Conservation (phyloP, 1,140 invertebrate species). For the Protaetia brevitarsis region DNA sequence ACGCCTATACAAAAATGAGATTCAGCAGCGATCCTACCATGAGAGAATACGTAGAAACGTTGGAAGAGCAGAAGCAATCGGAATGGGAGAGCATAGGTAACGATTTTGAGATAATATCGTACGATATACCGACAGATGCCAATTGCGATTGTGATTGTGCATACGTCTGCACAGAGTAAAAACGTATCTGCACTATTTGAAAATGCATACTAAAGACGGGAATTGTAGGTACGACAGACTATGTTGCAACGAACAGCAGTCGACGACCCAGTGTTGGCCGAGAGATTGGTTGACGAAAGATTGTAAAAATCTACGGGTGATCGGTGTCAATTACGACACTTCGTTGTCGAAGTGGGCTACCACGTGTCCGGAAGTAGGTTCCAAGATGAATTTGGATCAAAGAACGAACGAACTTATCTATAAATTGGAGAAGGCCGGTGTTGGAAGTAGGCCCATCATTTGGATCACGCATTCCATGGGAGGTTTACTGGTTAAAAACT, state of each 20-base stretch:
- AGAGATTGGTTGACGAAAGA: conserved; percentile 78
- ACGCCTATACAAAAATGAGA: not conserved
- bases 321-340: conserved; percentile 67
- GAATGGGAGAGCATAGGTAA: conserved; percentile 56
- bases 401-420: conserved; percentile 61
- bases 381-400: conserved; percentile 54
- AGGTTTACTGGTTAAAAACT: conserved; percentile 76
- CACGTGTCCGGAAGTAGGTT: conserved; percentile 50
- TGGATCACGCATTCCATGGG: conserved; percentile 87
- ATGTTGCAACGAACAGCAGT: not conserved
- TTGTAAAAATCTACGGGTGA: conserved; percentile 57
- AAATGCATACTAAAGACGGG: conserved; percentile 10
- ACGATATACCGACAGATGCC: conserved; percentile 60
- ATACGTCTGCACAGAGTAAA: conserved; percentile 51
- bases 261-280: conserved; percentile 68
- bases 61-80: conserved; percentile 53
- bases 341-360: conserved; percentile 63
- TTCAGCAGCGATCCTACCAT: conserved; percentile 44
- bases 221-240: conserved; percentile 4
- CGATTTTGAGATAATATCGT: conserved; percentile 61
- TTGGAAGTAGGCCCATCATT: conserved; percentile 70
- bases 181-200: not conserved
- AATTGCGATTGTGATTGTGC: conserved; percentile 49
- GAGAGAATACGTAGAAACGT: conserved; percentile 57
- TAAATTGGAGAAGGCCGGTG: conserved; percentile 63